A percentile compares a stretch with the other conserved stretches of the same genome.
These are phyloP conservation scores for Gonioctena quinquepunctata DNA, from an alignment of 1,140 invertebrate species.

Conservation along the genomic window DNA sequence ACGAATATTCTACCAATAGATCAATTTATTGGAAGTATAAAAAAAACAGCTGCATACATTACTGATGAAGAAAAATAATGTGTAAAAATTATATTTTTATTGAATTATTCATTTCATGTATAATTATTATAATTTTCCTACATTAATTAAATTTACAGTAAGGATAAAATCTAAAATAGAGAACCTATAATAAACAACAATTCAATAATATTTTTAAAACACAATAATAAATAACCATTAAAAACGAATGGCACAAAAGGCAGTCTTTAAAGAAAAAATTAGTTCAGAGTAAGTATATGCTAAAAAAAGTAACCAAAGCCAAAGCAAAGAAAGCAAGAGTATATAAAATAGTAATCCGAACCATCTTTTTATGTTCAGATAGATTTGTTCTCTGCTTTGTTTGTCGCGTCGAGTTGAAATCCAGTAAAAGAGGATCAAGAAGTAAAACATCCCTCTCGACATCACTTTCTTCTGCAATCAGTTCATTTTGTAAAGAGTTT, in stretches of 20 bases:
- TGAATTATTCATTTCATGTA: too few species aligned
- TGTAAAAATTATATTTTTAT: too few species aligned
- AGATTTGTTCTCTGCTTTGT: constrained; percentile 47
- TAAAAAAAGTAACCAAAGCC: constrained; percentile 60
- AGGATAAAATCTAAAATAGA: not conserved
- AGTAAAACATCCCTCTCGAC: constrained; percentile 50
- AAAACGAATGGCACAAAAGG: constrained; percentile 18
- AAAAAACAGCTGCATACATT: too few species aligned
- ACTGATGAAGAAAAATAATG: too few species aligned
- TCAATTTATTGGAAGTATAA: too few species aligned
- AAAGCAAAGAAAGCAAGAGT: constrained; percentile 59
- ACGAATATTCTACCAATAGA: too few species aligned
- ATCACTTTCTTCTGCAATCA: not conserved
- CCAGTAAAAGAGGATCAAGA: constrained; percentile 58
- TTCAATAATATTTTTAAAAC: not conserved
- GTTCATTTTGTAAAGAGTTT: not conserved
- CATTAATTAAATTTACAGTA: not conserved
- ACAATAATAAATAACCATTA: constrained; percentile 16
- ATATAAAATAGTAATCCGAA: constrained; percentile 59
- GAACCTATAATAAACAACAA: not conserved
- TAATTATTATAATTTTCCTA: too few species aligned
- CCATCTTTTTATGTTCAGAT: constrained; percentile 58
- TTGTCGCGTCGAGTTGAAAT: constrained; percentile 33
- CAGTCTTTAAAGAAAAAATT: too few species aligned
- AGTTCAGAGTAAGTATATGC: constrained; percentile 59